Conservation (phyloP, 1,140 invertebrate genomes). For the Gonatopus flavifemur region DNA sequence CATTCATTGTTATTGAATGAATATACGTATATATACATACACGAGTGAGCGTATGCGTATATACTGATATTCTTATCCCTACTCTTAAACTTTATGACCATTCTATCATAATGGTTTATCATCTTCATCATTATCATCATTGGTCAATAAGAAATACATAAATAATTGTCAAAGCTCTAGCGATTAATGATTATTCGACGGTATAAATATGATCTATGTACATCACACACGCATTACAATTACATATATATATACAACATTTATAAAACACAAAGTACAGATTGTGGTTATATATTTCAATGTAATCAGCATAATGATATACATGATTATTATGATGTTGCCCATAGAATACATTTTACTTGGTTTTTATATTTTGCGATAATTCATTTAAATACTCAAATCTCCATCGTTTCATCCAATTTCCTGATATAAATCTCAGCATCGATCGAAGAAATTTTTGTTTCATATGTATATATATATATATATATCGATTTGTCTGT, state of each 20-base stretch:
- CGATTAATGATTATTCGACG: conserved; percentile 51
- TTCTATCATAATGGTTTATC: conserved; percentile 47
- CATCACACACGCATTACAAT: conserved; percentile 45
- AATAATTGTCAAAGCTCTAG: conserved; percentile 45
- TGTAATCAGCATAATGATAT: conserved; percentile 58
- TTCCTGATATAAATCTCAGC: not conserved
- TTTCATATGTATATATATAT: too few relatives aligned
- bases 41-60: conserved; percentile 8
- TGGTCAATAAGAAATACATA: conserved; percentile 50
- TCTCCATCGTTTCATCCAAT: conserved; percentile 18
- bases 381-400: conserved; percentile 44
- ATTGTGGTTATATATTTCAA: conserved; percentile 57
- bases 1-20: conserved; percentile 50
- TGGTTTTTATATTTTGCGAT: conserved; percentile 55
- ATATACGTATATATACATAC: conserved; percentile 24
- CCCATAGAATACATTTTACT: conserved; percentile 60
- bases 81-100: conserved; percentile 48
- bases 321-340: conserved; percentile 58
- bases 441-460: not conserved
- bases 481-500: too few relatives aligned
- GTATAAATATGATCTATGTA: conserved; percentile 49
- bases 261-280: conserved; percentile 38
- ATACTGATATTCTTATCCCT: conserved; percentile 24
- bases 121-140: too few relatives aligned
- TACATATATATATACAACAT: conserved; percentile 30